Base-by-base conservation (phyloP, 2,888 invertebrate species). In the Endomychus coccineus region DNA sequence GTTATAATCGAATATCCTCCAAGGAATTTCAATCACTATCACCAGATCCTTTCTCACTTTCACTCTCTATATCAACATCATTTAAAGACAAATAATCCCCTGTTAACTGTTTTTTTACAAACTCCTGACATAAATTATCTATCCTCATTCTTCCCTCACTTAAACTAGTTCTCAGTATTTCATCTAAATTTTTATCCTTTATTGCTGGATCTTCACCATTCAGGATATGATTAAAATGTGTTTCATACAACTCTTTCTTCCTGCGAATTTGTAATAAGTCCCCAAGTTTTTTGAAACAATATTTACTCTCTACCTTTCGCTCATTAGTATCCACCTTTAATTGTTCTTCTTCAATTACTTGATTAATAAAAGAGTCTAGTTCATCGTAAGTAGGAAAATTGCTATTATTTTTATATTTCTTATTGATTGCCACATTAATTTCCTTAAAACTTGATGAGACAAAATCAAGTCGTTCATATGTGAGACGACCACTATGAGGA, bases 261-360 rank as follows among this genome's bases (percentile, higher is more conserved):
- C 64, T 43, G 28, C 58, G 45, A 27, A 44, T 51, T 42, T 62
- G 61, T 16, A 62, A 31, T 12, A 59, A 45, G 33, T 52, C 50
- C 2, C 61, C 64, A 25, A 64, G 45, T 31, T 54, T 50, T 45
- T 54, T 50, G 36, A 64, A 62, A 43, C 60, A 61, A 15, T 43
- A 48, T 45, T 45, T 45, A 50, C 55, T 54, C 41, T 62, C 61
- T 10, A 17, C 24, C 34, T 54, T 54, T 9, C 60, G 48, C 29
- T 50, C 47, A 12, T 25, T 30, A 22, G 57, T 54, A 2, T 48
- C 42, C 16, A 56, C 36, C n/a, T 46, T 24, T 23, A 56, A 39
- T 31, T 54, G 48, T 13, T 51, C 41, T 16, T 55, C 49, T 16
- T 46, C 42, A 3, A 50, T 46, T 27, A 52, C 47, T 44, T 55